Evolutionary conservation across 2,888 invertebrate species (phyloP).

Genomic region (Patella pellucida): DNA sequence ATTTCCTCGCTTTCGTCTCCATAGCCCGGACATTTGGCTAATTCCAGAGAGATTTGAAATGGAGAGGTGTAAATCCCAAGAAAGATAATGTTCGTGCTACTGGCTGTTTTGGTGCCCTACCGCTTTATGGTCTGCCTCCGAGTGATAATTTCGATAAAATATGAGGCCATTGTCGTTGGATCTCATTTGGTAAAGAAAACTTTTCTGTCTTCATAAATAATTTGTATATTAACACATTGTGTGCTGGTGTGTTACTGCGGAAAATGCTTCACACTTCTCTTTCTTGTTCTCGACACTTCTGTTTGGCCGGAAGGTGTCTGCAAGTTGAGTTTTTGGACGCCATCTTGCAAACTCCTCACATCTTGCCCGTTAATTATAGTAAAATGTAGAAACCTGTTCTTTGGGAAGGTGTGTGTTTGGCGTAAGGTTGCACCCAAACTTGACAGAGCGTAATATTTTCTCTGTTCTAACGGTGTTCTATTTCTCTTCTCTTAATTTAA

Average conservation of each 20-base stretch:
- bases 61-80: constrained; percentile 7
- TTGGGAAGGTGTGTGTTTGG: neutral
- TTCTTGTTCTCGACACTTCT: neutral
- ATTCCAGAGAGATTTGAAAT: neutral
- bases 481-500: neutral
- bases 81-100: constrained; percentile 9
- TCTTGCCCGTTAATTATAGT: neutral
- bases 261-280: constrained; percentile 3
- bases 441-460: constrained; percentile 9
- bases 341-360: neutral
- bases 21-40: neutral
- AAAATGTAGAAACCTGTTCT: neutral
- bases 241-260: neutral
- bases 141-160: constrained; percentile 12
- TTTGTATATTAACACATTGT: neutral
- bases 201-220: constrained; percentile 8
- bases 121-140: constrained; percentile 2
- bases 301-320: neutral
- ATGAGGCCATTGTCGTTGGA: neutral
- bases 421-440: constrained; percentile 5
- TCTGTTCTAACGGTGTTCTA: neutral
- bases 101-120: constrained; percentile 5
- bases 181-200: neutral
- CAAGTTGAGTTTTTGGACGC: neutral
- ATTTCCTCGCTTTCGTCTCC: constrained; percentile 22